Base-by-base conservation (phyloP, 1,140 invertebrate genomes). In the Portunus trituberculatus region DNA sequence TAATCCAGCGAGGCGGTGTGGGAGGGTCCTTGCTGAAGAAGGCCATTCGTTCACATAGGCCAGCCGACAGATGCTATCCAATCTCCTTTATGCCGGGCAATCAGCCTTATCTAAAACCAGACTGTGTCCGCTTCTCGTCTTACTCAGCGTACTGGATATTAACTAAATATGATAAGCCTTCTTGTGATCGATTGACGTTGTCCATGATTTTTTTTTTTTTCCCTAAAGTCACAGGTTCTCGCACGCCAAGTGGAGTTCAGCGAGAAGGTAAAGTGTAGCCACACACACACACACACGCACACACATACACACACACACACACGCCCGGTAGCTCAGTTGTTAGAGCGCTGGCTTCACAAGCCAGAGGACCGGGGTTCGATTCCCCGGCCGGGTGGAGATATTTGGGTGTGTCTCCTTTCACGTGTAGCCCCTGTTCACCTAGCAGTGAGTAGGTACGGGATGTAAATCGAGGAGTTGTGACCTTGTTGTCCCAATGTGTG, bases 21-120 rank as follows among this genome's bases (percentile, higher is more conserved):
- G 16, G 10, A 59, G 32, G 90, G 90, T 91, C 67, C 45, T 31
- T 83, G 92, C 76, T 28, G 82, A 93, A 93, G 92, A 93, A 48
- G 92, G 92, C 28, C 12, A 93, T 93, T 93, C 83, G 92, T 93
- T 93, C 92, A 52, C 92, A 93, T 93, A 83, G 82, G 82, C 82
- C 39, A 83, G 83, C 82, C 92, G 92, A 93, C 92, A 93, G 92
- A 93, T 93, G 92, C 92, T 86, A 93, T 93, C 92, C 92, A 93
- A 93, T 93, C 92, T 84, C 82, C 82, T 46, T 87, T 86, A 93
- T 93, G 92, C 82, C 59, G 45, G 92, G 25, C 82, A 93, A 93
- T 93, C 92, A 93, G 82, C 92, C 92, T 93, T 93, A 48, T 93
- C 92, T 93, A 25, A 32, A 29, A 28, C 83, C 20, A n/a, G 83